These are phyloP conservation scores for Cynoglossus semilaevis DNA, from an alignment of 2,113 vertebrate species.

Conservation along the genomic window DNA sequence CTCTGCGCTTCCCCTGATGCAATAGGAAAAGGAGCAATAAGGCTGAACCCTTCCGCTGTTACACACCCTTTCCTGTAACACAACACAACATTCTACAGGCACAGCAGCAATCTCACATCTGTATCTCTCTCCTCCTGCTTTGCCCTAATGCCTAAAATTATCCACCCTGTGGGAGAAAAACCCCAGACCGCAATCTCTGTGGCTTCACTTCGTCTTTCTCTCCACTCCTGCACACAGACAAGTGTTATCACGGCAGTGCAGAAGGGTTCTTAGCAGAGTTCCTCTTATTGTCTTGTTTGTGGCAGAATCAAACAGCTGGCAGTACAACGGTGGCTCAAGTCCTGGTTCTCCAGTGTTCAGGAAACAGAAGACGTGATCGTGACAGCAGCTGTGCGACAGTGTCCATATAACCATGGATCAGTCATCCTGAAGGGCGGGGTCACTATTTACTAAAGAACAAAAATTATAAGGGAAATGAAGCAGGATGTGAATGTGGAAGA, in stretches of 20 bases:
- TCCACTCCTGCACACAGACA: constrained; percentile 40
- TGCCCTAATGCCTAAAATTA: constrained; percentile 32
- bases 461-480: too few species aligned
- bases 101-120: constrained; percentile 40
- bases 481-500: too few species aligned
- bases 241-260: constrained; percentile 71
- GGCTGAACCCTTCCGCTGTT: constrained; percentile 38
- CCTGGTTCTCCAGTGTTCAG: too few species aligned
- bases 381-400: too few species aligned
- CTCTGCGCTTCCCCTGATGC: constrained; percentile 27
- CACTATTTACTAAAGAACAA: too few species aligned
- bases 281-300: neutral
- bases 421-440: too few species aligned
- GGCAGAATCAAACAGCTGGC: constrained; percentile 43
- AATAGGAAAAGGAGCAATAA: constrained; percentile 16
- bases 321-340: constrained; percentile 26
- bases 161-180: constrained; percentile 35
- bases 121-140: constrained; percentile 30
- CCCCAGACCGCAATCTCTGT: constrained; percentile 37
- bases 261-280: constrained; percentile 49
- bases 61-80: constrained; percentile 50
- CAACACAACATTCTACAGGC: constrained; percentile 48
- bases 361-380: too few species aligned
- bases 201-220: constrained; percentile 19
- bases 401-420: too few species aligned